Conservation (phyloP, 2,797 vertebrate species). For the Sphenodon punctatus region DNA sequence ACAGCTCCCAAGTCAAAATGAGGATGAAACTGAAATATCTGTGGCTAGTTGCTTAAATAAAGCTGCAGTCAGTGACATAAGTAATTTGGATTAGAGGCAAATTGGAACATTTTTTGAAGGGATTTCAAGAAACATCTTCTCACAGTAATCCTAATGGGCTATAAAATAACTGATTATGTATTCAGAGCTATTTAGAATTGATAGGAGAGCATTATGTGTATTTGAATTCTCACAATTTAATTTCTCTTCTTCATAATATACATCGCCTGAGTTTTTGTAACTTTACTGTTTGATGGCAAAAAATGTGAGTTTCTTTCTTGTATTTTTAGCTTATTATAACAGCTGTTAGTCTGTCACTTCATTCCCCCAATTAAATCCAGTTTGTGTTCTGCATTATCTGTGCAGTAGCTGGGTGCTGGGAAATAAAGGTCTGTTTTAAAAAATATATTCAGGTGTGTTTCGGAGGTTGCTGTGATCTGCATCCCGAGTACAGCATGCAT, state of each 20-base stretch:
- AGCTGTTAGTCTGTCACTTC: not conserved
- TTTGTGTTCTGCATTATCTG: not conserved
- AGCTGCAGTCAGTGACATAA: slow-evolving; percentile 11
- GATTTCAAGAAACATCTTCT: slow-evolving; percentile 48
- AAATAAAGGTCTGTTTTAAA: too few species aligned
- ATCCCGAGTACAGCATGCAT: too few species aligned
- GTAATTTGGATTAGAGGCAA: slow-evolving; percentile 45
- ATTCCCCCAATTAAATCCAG: not conserved
- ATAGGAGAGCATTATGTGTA: not conserved
- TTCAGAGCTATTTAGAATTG: slow-evolving; percentile 23
- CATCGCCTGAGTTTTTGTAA: not conserved
- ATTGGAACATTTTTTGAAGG: slow-evolving; percentile 38
- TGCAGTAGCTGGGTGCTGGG: not conserved
- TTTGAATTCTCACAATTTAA: not conserved
- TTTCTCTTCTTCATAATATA: not conserved
- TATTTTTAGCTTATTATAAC: not conserved
- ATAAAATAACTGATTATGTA: slow-evolving; percentile 19
- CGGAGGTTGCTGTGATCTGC: not conserved
- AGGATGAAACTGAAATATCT: slow-evolving; percentile 11
- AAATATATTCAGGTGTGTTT: not conserved
- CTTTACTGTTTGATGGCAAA: not conserved
- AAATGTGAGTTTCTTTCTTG: not conserved
- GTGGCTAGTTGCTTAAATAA: slow-evolving; percentile 16
- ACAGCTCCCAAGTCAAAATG: slow-evolving; percentile 14
- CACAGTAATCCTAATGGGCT: slow-evolving; percentile 35